These are phyloP conservation scores for Pelobates cultripes DNA, from an alignment of 2,797 vertebrate genomes.

Conservation along the genomic window DNA sequence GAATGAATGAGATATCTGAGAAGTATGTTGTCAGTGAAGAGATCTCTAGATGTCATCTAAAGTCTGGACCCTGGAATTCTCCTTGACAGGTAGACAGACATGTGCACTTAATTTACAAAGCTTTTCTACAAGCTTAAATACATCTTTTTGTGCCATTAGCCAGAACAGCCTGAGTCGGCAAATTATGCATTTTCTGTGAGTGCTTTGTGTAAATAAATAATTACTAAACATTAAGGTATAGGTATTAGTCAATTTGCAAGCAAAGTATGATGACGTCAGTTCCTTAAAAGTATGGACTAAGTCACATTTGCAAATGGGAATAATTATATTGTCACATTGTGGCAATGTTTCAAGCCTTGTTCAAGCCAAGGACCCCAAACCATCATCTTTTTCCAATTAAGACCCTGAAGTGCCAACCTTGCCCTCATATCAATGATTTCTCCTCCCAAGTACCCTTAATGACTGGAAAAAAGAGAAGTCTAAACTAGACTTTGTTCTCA, in stretches of 20 bases:
- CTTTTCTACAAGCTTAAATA: background rate
- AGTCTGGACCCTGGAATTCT: background rate
- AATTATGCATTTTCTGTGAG: background rate
- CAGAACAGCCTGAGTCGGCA: background rate
- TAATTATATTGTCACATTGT: background rate
- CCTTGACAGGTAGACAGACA: background rate
- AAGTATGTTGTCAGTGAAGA: background rate
- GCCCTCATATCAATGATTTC: background rate
- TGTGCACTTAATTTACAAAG: background rate
- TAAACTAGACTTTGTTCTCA: too few relatives aligned
- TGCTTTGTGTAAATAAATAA: slow-evolving; percentile 4
- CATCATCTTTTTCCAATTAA: background rate
- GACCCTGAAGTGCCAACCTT: background rate
- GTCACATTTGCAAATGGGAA: background rate
- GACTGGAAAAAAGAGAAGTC: background rate
- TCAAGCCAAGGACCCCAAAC: background rate
- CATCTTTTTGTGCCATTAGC: background rate
- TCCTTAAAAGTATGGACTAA: background rate
- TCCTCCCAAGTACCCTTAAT: background rate
- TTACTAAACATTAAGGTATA: background rate
- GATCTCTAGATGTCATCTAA: background rate
- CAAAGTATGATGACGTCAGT: background rate
- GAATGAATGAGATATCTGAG: background rate
- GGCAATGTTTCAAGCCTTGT: background rate
- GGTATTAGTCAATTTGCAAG: background rate